phyloP scores from a whole-genome alignment of 1,140 invertebrate genomes.

The Geopemphigus sp. region DNA sequence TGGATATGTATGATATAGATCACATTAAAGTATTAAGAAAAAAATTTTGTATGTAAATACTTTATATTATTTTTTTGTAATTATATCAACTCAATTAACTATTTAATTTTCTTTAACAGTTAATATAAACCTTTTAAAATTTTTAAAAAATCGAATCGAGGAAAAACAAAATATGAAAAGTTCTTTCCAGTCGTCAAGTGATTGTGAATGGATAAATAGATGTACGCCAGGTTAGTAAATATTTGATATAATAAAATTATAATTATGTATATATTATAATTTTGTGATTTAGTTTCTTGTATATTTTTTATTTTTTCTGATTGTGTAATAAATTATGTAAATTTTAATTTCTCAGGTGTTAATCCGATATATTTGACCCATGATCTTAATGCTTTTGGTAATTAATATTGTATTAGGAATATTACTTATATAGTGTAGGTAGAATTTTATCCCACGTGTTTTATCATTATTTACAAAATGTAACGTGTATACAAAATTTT shows the following conservation, averaged over 20 bases:
- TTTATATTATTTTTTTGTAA: not conserved
- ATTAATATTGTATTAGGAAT: not conserved
- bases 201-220: constrained; percentile 6
- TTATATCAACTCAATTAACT: not conserved
- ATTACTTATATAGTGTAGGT: not conserved
- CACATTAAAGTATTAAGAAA: not conserved
- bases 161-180: constrained; percentile 39
- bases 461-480: not conserved
- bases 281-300: not conserved
- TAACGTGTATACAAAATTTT: too few relatives aligned
- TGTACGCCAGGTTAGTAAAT: constrained; percentile 21
- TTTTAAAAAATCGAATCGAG: constrained; percentile 19
- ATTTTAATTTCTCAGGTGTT: constrained; percentile 20
- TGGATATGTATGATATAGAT: not conserved
- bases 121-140: constrained; percentile 13
- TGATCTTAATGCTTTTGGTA: not conserved
- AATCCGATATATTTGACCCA: not conserved
- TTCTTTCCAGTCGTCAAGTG: not conserved
- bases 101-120: not conserved
- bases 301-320: not conserved
- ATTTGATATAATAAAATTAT: not conserved
- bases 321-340: not conserved
- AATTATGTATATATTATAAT: not conserved
- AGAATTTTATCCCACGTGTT: not conserved
- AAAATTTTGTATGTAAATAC: not conserved